Evolutionary conservation across 2,888 invertebrate species (phyloP), one percentile per base, ranked within the genome.

Genomic region (Ormyrus rosae): DNA sequence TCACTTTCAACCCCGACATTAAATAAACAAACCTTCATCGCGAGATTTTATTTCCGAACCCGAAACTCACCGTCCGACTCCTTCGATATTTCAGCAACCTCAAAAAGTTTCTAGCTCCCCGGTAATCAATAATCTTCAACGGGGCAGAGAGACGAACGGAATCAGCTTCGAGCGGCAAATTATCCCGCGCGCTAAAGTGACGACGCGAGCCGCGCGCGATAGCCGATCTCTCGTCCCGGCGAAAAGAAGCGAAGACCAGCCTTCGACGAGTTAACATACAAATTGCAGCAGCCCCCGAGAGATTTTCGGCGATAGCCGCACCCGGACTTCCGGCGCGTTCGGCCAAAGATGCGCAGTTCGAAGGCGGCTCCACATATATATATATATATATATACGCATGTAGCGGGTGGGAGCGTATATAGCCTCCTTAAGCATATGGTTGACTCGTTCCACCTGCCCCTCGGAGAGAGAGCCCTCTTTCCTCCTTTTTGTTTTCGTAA

Each of bases 401-500:
- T 68, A 71, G 75, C 75, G 75, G 75, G 60, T 75, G 75, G 75
- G 34, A 34, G 34, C 34, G 61, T 77, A 69, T 78, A 78, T 75
- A 46, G 76, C 60, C 63, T 60, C 58, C 56, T 61, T 68, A 68
- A 75, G 75, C 75, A 75, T 75, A 80, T 82, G 79, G 79, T 68
- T 78, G 55, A 78, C 80, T 71, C 79, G 64, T 58, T 78, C 55
- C 81, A 65, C 79, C 81, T 83, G 81, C 81, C 75, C 60, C 6
- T 13, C 82, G 34, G 34, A 34, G 34, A 34, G 34, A 34, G 34
- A 85, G 84, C 85, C 85, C 84, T 85, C 84, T 81, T 81, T 77
- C 84, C 82, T 79, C 72, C 63, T 75, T 53, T 74, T 55, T 72
- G 5, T 60, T 81, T 56, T 56, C 70, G 50, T 72, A 73, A 70